Evolutionary conservation across 2,888 invertebrate genomes (phyloP).

Genomic region (Tenthredo distinguenda): DNA sequence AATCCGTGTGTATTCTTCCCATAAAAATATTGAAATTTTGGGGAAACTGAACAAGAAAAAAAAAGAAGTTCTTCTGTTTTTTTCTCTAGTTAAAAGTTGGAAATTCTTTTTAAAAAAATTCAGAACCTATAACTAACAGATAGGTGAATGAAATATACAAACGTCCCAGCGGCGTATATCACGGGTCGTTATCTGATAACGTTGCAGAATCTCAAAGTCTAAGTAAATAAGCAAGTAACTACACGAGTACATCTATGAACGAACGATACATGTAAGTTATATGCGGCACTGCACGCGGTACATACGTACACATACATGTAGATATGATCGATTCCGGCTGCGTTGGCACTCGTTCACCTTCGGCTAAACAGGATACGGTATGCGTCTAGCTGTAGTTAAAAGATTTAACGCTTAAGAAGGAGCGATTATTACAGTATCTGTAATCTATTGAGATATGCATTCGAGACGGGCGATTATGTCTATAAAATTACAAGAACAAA

Average conservation of each 20-base stretch:
- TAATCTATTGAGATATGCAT: neutral
- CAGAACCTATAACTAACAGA: neutral
- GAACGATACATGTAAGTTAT: neutral
- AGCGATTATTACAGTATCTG: neutral
- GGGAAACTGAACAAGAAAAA: too few species aligned
- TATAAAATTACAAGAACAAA: neutral
- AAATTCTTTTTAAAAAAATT: neutral
- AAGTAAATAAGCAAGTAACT: neutral
- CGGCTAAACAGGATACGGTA: slow-evolving; percentile 35
- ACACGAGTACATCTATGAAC: neutral
- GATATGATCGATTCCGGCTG: slow-evolving; percentile 36
- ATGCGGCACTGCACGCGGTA: slow-evolving; percentile 4
- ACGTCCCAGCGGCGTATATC: neutral
- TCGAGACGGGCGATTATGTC: neutral
- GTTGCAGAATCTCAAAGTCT: neutral
- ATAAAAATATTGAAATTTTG: neutral
- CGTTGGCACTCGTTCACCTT: slow-evolving; percentile 35
- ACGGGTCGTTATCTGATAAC: slow-evolving; percentile 27
- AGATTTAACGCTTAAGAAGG: neutral
- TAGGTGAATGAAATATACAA: neutral
- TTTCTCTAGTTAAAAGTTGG: neutral
- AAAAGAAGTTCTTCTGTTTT: too few species aligned
- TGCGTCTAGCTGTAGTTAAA: neutral
- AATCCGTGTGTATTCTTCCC: neutral
- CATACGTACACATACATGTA: neutral